These are phyloP conservation scores for Fragum sueziense DNA, from an alignment of 2,888 invertebrate genomes.

Conservation along the genomic window DNA sequence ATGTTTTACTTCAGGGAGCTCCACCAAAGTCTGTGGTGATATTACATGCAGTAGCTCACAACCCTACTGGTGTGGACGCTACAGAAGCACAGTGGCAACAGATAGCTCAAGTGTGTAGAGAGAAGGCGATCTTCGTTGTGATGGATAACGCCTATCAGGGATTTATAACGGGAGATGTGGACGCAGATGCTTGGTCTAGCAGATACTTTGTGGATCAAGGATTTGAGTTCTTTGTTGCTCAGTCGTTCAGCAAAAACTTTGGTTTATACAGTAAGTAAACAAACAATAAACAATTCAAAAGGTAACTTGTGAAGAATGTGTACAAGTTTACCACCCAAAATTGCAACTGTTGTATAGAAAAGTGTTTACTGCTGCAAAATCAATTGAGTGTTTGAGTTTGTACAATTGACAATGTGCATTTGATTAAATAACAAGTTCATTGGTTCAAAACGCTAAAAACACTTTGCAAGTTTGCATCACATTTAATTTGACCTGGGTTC, in stretches of 20 bases:
- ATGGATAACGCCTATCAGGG: slow-evolving; percentile 87
- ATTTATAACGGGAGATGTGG: slow-evolving; percentile 97
- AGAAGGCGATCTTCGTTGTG: slow-evolving; percentile 93
- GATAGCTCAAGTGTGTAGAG: slow-evolving; percentile 93
- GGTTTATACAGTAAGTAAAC: slow-evolving; percentile 94
- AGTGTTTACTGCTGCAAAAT: too few relatives aligned
- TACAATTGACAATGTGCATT: too few relatives aligned
- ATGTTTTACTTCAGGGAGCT: slow-evolving; percentile 86
- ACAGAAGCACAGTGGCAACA: slow-evolving; percentile 95
- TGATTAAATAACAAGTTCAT: too few relatives aligned
- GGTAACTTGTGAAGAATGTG: too few relatives aligned
- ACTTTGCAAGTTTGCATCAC: too few relatives aligned
- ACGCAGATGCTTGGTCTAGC: slow-evolving; percentile 95
- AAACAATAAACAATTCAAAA: too few relatives aligned
- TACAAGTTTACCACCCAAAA: too few relatives aligned
- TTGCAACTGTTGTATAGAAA: too few relatives aligned
- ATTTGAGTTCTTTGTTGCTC: slow-evolving; percentile 95
- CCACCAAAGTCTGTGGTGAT: slow-evolving; percentile 93
- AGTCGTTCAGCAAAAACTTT: slow-evolving; percentile 99
- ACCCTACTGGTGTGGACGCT: slow-evolving; percentile 99
- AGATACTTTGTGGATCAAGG: slow-evolving; percentile 93
- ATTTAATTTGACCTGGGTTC: too few relatives aligned
- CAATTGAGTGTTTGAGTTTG: too few relatives aligned
- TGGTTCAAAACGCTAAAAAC: too few relatives aligned
- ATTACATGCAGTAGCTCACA: slow-evolving; percentile 98